phyloP scores from a whole-genome alignment of 2,113 vertebrate genomes.

The Aptenodytes patagonicus region DNA sequence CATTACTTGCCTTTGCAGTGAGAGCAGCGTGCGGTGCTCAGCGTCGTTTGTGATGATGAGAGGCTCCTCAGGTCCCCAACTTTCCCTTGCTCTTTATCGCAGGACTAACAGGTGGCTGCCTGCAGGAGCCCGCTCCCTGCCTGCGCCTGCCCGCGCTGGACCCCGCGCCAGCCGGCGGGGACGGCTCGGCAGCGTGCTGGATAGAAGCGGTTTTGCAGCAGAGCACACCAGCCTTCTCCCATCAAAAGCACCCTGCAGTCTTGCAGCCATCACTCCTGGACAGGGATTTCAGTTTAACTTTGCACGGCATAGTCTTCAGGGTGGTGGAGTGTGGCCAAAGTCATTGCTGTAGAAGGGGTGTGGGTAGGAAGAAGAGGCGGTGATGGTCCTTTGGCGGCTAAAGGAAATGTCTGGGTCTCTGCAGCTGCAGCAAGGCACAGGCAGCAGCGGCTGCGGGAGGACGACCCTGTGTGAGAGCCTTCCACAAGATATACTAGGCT shows the following conservation, averaged over 20 bases:
- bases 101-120: background rate
- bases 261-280: background rate
- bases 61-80: background rate
- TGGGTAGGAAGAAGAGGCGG: background rate
- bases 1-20: background rate
- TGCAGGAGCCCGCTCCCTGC: background rate
- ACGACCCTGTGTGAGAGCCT: background rate
- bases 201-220: background rate
- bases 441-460: background rate
- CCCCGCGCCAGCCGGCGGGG: background rate
- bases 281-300: background rate
- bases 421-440: background rate
- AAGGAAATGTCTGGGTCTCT: background rate
- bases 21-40: background rate
- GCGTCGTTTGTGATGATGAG: background rate
- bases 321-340: background rate
- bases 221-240: background rate
- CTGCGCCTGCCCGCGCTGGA: background rate
- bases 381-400: background rate
- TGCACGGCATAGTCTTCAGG: background rate
- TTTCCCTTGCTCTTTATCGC: background rate
- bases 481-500: background rate
- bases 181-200: background rate
- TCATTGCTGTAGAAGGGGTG: background rate
- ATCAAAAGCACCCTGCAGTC: background rate